Percentiles rank a stretch among this genome's conserved stretches.
phyloP scores from a whole-genome alignment of 2,113 vertebrate species.

The Phasianus colchicus region DNA sequence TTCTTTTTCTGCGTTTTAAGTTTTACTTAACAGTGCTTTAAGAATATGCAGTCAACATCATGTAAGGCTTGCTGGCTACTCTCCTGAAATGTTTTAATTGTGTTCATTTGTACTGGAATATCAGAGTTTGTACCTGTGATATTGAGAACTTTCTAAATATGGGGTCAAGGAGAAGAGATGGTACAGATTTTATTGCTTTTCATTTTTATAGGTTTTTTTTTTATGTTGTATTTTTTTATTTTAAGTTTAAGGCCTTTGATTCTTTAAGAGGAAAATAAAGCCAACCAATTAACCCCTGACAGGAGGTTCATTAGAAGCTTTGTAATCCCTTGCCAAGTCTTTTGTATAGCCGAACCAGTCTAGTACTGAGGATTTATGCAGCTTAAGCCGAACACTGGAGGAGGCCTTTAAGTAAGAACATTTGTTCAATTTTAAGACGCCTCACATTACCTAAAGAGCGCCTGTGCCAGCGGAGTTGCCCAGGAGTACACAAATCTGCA shows the following conservation, averaged over 20 bases:
- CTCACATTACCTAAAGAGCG: slow-evolving; percentile 75
- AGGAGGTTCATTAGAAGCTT: slow-evolving; percentile 81
- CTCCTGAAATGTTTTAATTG: slow-evolving; percentile 19
- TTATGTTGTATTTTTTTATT: neutral
- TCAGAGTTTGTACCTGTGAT: slow-evolving; percentile 34
- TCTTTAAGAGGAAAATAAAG: slow-evolving; percentile 80
- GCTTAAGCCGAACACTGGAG: slow-evolving; percentile 79
- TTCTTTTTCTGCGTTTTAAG: slow-evolving; percentile 29
- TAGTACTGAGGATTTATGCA: slow-evolving; percentile 77
- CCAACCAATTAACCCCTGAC: slow-evolving; percentile 83
- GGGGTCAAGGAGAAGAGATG: slow-evolving; percentile 59
- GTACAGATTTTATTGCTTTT: slow-evolving; percentile 61
- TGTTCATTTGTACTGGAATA: slow-evolving; percentile 44
- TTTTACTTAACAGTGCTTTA: slow-evolving; percentile 57
- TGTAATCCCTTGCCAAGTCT: slow-evolving; percentile 81
- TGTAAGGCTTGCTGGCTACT: slow-evolving; percentile 1
- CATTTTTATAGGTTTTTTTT: neutral
- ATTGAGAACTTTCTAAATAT: slow-evolving; percentile 43
- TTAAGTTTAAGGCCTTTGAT: slow-evolving; percentile 76
- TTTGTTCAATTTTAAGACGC: slow-evolving; percentile 82
- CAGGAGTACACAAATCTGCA: slow-evolving; percentile 57
- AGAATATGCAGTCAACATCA: slow-evolving; percentile 43
- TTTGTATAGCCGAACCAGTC: slow-evolving; percentile 80
- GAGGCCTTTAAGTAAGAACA: slow-evolving; percentile 81
- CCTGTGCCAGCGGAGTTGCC: slow-evolving; percentile 71